Conservation (phyloP, 1,140 invertebrate species). For the Euura lappo region DNA sequence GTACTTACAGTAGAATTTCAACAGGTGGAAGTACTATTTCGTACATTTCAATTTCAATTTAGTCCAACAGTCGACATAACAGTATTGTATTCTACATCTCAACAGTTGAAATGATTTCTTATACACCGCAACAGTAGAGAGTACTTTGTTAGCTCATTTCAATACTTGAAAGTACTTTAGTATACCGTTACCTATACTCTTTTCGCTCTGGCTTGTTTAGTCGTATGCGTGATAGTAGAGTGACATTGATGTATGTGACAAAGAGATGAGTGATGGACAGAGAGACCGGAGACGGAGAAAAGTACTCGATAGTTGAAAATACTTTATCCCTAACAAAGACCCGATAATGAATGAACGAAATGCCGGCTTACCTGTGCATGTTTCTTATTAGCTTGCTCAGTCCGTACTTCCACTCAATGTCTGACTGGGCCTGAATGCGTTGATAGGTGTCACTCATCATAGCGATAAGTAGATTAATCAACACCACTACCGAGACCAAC, state of each 20-base stretch:
- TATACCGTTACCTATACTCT: too few species aligned
- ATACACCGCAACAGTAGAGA: too few species aligned
- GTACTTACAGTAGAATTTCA: too few species aligned
- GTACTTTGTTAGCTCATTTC: too few species aligned
- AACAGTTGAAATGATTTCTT: too few species aligned
- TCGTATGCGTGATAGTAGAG: neutral
- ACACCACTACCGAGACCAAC: constrained; percentile 96
- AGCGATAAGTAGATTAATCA: constrained; percentile 98
- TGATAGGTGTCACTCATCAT: constrained; percentile 99
- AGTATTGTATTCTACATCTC: too few species aligned
- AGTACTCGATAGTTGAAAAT: neutral
- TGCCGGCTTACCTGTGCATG: constrained; percentile 80
- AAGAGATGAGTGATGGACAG: neutral
- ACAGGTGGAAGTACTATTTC: too few species aligned
- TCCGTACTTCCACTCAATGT: constrained; percentile 99
- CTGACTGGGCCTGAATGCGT: constrained; percentile 97
- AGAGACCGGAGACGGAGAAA: neutral
- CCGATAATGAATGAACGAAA: neutral
- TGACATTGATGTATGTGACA: neutral
- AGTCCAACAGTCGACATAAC: too few species aligned
- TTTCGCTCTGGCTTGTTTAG: too few species aligned
- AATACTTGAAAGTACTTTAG: too few species aligned
- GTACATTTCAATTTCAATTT: too few species aligned
- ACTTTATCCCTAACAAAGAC: neutral
- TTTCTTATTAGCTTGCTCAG: constrained; percentile 97